phyloP scores from a whole-genome alignment of 1,140 invertebrate genomes.

The Apolygus lucorum region DNA sequence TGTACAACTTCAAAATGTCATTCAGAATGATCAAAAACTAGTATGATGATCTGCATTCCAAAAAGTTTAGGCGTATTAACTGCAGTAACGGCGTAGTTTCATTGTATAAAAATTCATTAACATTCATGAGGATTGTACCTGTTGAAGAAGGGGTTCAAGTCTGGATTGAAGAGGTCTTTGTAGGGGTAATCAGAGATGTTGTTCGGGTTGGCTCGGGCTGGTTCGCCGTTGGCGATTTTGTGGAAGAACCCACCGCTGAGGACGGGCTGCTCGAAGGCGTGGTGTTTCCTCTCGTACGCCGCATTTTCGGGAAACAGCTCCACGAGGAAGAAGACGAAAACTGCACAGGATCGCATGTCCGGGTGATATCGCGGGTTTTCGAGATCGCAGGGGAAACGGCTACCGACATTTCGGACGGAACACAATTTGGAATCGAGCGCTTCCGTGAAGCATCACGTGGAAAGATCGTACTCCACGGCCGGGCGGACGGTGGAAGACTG shows the following conservation, averaged over 20 bases:
- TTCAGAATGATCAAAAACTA: no score
- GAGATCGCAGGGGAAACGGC: background rate
- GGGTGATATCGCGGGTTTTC: no score
- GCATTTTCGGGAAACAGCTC: background rate
- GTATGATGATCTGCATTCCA: no score
- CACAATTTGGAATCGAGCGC: background rate
- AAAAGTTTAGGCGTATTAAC: no score
- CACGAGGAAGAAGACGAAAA: background rate
- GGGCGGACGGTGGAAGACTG: background rate
- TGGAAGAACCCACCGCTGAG: background rate
- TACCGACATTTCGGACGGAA: background rate
- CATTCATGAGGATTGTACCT: no score
- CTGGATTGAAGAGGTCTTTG: background rate
- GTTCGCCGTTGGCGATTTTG: conserved; percentile 1
- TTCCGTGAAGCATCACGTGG: no score
- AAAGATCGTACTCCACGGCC: no score
- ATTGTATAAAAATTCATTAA: no score
- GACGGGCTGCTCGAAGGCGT: conserved; percentile 1
- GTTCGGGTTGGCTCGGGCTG: background rate
- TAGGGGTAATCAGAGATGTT: background rate
- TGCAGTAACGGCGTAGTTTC: no score
- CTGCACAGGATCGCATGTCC: background rate
- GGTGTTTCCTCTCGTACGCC: background rate
- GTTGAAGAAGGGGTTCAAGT: background rate
- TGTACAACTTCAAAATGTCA: no score